Conservation (phyloP, 2,113 vertebrate genomes). For the Psilopsiagon aymara region DNA sequence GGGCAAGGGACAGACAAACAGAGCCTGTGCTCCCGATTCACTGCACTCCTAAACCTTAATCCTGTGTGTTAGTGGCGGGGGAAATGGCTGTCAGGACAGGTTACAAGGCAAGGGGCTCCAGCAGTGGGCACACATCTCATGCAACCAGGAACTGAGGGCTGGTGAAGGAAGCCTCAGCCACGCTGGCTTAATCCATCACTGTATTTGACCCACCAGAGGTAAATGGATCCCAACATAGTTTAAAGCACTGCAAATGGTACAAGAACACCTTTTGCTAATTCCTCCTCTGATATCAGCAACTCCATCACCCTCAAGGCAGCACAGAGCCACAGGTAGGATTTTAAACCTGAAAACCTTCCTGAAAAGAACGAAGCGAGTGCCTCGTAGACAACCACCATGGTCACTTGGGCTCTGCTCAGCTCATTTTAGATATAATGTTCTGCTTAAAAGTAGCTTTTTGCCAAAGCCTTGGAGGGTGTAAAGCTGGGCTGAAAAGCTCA, state of each 20-base stretch:
- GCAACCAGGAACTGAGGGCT: neutral
- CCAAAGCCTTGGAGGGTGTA: neutral
- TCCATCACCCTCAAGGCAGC: neutral
- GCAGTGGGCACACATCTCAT: accelerated
- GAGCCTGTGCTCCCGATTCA: accelerated
- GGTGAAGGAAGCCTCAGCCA: neutral
- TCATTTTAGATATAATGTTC: constrained; percentile 18
- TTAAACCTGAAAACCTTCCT: constrained; percentile 20
- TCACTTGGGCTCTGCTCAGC: constrained; percentile 16
- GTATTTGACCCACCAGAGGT: neutral
- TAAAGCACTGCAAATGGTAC: neutral
- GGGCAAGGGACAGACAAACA: neutral
- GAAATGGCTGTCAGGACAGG: neutral
- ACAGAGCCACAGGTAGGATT: neutral
- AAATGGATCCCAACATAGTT: neutral
- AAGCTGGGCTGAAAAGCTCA: constrained; percentile 36
- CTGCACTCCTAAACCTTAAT: neutral
- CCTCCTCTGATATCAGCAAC: neutral
- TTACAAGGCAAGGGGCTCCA: neutral
- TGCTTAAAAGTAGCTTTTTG: constrained; percentile 40
- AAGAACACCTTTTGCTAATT: neutral
- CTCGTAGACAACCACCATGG: neutral
- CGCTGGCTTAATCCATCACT: neutral
- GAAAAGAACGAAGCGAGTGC: neutral
- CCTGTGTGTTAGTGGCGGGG: neutral